Conservation (phyloP, 2,113 vertebrate genomes). For the Nanger granti region DNA sequence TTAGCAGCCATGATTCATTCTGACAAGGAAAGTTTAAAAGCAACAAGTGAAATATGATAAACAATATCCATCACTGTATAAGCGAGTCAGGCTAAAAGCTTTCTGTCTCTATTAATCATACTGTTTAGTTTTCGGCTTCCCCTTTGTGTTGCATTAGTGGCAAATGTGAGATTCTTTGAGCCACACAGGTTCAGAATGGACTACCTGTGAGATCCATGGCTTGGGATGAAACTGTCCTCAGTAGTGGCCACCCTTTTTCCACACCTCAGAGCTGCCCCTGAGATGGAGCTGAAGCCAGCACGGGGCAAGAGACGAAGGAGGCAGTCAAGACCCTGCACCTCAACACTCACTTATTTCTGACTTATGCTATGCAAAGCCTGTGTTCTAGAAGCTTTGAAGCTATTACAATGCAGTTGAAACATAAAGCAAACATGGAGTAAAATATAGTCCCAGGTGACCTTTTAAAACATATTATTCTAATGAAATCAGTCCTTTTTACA, state of each 20-base stretch:
- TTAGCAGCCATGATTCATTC: constrained; percentile 62
- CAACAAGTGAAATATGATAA: constrained; percentile 74
- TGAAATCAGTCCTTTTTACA: not conserved
- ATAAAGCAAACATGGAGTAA: not conserved
- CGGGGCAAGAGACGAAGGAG: accelerated
- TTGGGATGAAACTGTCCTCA: not conserved
- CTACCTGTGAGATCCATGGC: not conserved
- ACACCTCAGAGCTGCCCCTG: accelerated
- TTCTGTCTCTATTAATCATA: constrained; percentile 71
- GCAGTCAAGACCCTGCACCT: accelerated
- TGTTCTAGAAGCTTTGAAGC: not conserved
- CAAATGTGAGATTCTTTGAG: constrained; percentile 15
- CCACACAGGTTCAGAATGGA: not conserved
- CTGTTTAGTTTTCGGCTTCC: constrained; percentile 54
- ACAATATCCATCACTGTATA: constrained; percentile 60
- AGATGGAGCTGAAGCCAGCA: not conserved
- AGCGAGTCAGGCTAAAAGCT: constrained; percentile 70
- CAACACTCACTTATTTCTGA: not conserved
- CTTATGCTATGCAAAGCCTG: not conserved
- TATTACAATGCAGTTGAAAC: not conserved
- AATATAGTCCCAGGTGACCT: not conserved
- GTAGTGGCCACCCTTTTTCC: too few species aligned
- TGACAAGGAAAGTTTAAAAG: constrained; percentile 68
- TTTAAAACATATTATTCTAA: not conserved
- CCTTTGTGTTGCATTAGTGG: constrained; percentile 49